These are phyloP conservation scores for Vombatus ursinus DNA, from an alignment of 2,113 vertebrate species.

Conservation along the genomic window DNA sequence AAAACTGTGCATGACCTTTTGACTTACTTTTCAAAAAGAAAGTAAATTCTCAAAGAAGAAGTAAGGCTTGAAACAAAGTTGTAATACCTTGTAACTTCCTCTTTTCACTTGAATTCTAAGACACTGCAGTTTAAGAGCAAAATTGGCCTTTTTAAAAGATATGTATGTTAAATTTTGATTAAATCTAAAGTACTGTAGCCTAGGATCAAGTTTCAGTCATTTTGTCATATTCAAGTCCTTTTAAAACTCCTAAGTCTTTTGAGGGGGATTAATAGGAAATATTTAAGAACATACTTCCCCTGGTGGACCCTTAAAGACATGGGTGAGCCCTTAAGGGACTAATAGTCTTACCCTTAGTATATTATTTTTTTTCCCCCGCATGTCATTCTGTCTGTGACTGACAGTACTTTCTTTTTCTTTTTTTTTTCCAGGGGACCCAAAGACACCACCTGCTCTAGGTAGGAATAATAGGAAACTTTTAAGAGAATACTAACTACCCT, in stretches of 20 bases:
- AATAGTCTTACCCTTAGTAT: too few species aligned
- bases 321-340: too few species aligned
- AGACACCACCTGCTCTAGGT: not conserved
- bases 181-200: not conserved
- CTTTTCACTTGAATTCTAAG: too few species aligned
- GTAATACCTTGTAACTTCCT: not conserved
- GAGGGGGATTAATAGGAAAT: not conserved
- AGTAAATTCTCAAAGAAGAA: not conserved
- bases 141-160: not conserved
- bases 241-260: too few species aligned
- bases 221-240: not conserved
- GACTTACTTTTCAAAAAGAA: not conserved
- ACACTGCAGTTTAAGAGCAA: not conserved
- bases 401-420: not conserved
- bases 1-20: not conserved
- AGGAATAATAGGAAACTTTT: not conserved
- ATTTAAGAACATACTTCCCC: too few species aligned
- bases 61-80: not conserved
- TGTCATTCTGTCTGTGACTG: not conserved
- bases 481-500: not conserved
- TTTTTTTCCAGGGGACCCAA: not conserved
- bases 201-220: not conserved
- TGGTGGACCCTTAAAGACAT: too few species aligned
- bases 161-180: not conserved
- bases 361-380: not conserved